Evolutionary conservation across 1,140 invertebrate species (phyloP).

Genomic region (Drosophila nigromelanica): DNA sequence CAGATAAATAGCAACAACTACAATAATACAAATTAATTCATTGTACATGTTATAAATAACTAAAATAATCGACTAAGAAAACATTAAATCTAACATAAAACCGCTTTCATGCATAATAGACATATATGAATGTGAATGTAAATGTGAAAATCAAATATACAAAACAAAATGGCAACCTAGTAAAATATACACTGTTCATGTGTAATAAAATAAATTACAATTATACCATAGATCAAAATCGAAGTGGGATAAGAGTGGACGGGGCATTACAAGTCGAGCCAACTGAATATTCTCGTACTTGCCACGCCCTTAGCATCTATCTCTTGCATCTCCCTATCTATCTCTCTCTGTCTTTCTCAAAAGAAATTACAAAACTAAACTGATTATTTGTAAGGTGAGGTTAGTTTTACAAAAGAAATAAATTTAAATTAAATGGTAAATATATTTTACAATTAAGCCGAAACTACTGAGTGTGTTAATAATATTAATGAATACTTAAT

Average conservation of each 20-base stretch:
- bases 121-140: constrained; percentile 9
- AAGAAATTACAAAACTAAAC: constrained; percentile 68
- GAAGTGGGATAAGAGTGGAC: background rate
- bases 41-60: constrained; percentile 79
- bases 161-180: constrained; percentile 65
- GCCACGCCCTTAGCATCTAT: background rate
- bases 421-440: constrained; percentile 50
- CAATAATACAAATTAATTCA: constrained; percentile 69
- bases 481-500: constrained; percentile 74
- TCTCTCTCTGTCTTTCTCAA: constrained; percentile 39
- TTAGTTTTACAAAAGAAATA: constrained; percentile 60
- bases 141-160: constrained; percentile 52
- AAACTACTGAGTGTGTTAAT: constrained; percentile 82
- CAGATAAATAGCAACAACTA: constrained; percentile 37
- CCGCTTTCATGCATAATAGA: constrained; percentile 13
- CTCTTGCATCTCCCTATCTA: constrained; percentile 15
- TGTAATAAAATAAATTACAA: constrained; percentile 66
- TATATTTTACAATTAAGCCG: constrained; percentile 71
- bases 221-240: constrained; percentile 39
- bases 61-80: constrained; percentile 63
- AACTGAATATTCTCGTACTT: constrained; percentile 6
- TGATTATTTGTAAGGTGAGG: constrained; percentile 74
- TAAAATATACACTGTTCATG: constrained; percentile 75
- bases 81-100: constrained; percentile 36
- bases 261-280: constrained; percentile 5